Conservation (phyloP, 1,140 invertebrate species). For the Rhizoglyphus robini region DNA sequence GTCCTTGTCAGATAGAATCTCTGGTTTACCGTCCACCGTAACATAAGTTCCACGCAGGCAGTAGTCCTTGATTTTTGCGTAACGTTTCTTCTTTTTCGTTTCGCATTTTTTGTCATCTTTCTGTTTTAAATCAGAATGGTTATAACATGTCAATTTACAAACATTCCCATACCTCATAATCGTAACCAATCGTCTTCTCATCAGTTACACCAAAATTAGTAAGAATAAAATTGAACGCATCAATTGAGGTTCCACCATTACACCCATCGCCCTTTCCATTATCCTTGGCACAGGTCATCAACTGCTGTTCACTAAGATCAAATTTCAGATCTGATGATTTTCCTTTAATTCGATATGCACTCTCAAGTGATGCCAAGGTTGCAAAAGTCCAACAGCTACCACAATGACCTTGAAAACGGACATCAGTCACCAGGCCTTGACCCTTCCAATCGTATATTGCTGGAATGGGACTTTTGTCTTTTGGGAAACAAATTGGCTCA, state of each 20-base stretch:
- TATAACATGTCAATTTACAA: background rate
- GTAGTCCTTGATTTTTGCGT: no score
- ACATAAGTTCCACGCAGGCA: slow-evolving; percentile 1
- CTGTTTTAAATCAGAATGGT: background rate
- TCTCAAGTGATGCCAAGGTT: no score
- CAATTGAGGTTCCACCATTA: slow-evolving; percentile 68
- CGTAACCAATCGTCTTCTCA: slow-evolving; percentile 9
- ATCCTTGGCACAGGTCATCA: slow-evolving; percentile 85
- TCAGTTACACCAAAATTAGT: slow-evolving; percentile 21
- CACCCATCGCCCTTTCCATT: slow-evolving; percentile 96
- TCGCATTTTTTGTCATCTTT: background rate
- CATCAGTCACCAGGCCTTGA: no score
- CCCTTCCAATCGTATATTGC: no score
- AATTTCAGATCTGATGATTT: slow-evolving; percentile 50
- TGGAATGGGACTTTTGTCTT: no score
- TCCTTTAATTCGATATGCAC: slow-evolving; percentile 24
- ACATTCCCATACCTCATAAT: no score
- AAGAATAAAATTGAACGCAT: slow-evolving; percentile 47
- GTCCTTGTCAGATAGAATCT: background rate
- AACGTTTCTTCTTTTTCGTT: no score
- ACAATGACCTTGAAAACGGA: slow-evolving; percentile 47
- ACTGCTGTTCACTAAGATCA: slow-evolving; percentile 88
- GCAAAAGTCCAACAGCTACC: slow-evolving; percentile 18
- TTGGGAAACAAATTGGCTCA: no score
- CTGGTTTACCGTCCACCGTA: background rate